These are phyloP conservation scores for Ophion ventricosus DNA, from an alignment of 2,888 invertebrate genomes.

Conservation along the genomic window DNA sequence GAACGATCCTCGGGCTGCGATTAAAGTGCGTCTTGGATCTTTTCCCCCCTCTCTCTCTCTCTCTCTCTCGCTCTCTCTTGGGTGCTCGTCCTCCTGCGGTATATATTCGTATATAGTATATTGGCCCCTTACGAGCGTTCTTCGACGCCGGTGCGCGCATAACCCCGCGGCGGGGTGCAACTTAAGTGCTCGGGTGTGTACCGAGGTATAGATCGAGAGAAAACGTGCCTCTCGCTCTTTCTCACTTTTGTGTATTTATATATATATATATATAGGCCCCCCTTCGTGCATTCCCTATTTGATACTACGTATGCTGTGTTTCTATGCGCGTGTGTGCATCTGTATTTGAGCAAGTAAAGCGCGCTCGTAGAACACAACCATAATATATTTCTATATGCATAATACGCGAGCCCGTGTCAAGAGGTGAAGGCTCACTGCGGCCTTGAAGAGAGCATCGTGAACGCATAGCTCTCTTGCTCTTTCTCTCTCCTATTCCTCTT, in stretches of 20 bases:
- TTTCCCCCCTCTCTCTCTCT: background rate
- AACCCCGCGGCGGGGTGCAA: constrained; percentile 65
- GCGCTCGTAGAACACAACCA: constrained; percentile 40
- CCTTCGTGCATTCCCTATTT: constrained; percentile 41
- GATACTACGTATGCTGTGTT: background rate
- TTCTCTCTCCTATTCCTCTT: constrained; percentile 21
- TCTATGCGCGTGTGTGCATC: background rate
- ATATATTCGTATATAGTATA: constrained; percentile 37
- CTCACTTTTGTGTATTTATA: background rate
- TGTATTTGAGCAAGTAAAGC: constrained; percentile 30
- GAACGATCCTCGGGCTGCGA: constrained; percentile 59
- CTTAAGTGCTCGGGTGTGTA: constrained; percentile 73
- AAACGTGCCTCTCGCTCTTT: constrained; percentile 35
- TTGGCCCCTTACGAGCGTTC: constrained; percentile 26
- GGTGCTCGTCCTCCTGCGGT: background rate
- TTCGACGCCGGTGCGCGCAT: constrained; percentile 31
- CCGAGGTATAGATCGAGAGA: constrained; percentile 53
- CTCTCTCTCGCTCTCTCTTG: background rate
- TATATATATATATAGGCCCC: background rate
- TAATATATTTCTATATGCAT: constrained; percentile 58
- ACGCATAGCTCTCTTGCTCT: constrained; percentile 19
- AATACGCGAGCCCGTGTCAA: constrained; percentile 74
- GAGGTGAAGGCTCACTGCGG: constrained; percentile 79
- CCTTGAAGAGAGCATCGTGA: constrained; percentile 74
- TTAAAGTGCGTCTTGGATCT: constrained; percentile 58